phyloP scores from a whole-genome alignment of 2,888 invertebrate genomes.

The Rhagium mordax region DNA sequence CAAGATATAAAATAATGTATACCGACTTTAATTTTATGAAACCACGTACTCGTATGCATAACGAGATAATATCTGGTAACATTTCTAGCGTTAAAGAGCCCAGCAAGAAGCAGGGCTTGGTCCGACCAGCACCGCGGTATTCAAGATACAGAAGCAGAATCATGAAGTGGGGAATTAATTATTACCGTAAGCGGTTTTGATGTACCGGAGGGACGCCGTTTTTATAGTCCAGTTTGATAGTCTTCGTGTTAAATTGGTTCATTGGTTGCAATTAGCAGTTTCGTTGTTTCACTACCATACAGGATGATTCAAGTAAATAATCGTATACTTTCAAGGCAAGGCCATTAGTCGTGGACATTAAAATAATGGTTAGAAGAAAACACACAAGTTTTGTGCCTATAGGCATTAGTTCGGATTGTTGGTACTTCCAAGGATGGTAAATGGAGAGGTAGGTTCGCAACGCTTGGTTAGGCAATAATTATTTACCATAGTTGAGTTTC shows the following conservation, averaged over 20 bases:
- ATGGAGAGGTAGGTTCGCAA: no score
- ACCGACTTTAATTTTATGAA: conserved; percentile 12
- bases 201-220: neutral
- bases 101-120: conserved; percentile 4
- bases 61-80: conserved; percentile 8
- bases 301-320: no score
- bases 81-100: conserved; percentile 3
- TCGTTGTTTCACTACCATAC: no score
- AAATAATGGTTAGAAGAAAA: no score
- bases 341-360: no score
- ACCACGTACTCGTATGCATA: neutral
- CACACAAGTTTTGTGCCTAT: no score
- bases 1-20: conserved; percentile 19
- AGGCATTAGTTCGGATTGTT: no score
- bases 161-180: conserved; percentile 2
- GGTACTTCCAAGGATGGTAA: no score
- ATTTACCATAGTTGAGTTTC: no score
- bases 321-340: no score
- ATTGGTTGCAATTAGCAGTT: neutral
- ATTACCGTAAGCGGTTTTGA: neutral
- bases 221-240: neutral
- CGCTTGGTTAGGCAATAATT: no score
- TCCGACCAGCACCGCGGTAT: conserved; percentile 1
- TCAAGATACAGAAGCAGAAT: conserved; percentile 16
- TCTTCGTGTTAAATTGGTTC: neutral